phyloP scores from a whole-genome alignment of 2,113 vertebrate species.

The Trachemys scripta region DNA sequence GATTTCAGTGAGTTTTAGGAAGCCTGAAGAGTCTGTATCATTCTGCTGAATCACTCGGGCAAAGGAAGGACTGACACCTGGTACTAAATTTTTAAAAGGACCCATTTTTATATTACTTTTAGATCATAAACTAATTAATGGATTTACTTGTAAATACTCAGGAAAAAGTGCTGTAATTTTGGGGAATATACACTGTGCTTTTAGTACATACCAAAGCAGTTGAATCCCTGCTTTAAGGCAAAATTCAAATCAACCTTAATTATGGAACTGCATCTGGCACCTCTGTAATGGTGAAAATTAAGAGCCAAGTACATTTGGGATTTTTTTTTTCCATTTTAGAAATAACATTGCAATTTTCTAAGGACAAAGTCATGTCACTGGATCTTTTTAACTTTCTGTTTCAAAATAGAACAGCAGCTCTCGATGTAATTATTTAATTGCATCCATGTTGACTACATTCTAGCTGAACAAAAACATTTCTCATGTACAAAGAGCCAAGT shows the following conservation, averaged over 20 bases:
- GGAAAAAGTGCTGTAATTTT: not conserved
- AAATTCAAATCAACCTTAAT: not conserved
- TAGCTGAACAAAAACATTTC: conserved; percentile 42
- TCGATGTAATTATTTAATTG: conserved; percentile 50
- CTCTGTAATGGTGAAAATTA: not conserved
- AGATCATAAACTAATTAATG: conserved; percentile 31
- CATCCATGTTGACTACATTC: conserved; percentile 28
- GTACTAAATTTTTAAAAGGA: conserved; percentile 12
- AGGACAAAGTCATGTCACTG: conserved; percentile 13
- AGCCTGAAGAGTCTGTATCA: not conserved
- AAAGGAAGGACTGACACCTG: not conserved
- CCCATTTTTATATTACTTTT: conserved; percentile 17
- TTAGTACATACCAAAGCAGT: not conserved
- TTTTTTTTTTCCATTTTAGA: not conserved
- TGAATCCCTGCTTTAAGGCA: not conserved
- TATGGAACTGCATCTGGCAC: not conserved
- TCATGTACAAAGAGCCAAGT: conserved; percentile 10
- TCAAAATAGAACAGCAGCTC: conserved; percentile 26
- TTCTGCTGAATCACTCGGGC: not conserved
- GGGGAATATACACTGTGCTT: not conserved
- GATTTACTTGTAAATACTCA: not conserved
- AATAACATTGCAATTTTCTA: not conserved
- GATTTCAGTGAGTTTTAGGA: not conserved
- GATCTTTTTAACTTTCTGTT: not conserved
- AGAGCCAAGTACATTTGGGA: not conserved